These are phyloP conservation scores for Aurelia sp. DNA, from an alignment of 30 jellyfish, hydroid and myxozoan species.

Conservation along the genomic window DNA sequence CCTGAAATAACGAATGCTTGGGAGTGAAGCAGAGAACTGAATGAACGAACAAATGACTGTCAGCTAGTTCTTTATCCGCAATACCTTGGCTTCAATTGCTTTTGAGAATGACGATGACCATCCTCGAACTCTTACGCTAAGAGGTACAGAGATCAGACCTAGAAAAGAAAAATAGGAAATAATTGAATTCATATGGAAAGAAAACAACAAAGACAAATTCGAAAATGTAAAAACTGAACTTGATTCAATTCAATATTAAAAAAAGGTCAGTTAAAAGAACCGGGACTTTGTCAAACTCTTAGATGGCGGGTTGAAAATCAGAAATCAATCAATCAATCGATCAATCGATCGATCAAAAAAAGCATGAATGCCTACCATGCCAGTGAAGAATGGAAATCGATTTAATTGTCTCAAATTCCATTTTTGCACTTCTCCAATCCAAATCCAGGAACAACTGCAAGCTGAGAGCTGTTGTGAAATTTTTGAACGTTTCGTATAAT, in stretches of 20 bases:
- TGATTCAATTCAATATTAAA: too few species aligned
- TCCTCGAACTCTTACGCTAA: constrained; percentile 77
- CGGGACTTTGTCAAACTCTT: too few species aligned
- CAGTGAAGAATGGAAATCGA: constrained; percentile 76
- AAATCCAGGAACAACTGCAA: constrained; percentile 72
- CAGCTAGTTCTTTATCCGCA: too few species aligned
- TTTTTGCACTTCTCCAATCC: constrained; percentile 53
- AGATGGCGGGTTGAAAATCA: too few species aligned
- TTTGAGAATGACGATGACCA: constrained; percentile 88
- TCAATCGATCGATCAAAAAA: too few species aligned
- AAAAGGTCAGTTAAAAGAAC: too few species aligned
- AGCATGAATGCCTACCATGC: constrained; percentile 72
- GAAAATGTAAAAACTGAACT: too few species aligned
- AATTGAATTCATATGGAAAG: neutral
- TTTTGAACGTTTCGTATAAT: constrained; percentile 71
- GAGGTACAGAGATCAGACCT: constrained; percentile 90
- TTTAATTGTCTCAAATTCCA: constrained; percentile 57
- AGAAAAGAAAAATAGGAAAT: neutral
- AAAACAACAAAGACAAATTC: too few species aligned
- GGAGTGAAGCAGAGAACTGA: too few species aligned
- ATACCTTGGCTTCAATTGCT: constrained; percentile 90
- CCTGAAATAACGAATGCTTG: too few species aligned
- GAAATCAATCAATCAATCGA: too few species aligned
- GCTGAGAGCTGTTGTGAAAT: constrained; percentile 80
- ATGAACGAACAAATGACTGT: too few species aligned